Percentiles rank a stretch among this genome's conserved stretches.
phyloP scores from a whole-genome alignment of 1,140 invertebrate genomes.

The Eupeodes corollae region DNA sequence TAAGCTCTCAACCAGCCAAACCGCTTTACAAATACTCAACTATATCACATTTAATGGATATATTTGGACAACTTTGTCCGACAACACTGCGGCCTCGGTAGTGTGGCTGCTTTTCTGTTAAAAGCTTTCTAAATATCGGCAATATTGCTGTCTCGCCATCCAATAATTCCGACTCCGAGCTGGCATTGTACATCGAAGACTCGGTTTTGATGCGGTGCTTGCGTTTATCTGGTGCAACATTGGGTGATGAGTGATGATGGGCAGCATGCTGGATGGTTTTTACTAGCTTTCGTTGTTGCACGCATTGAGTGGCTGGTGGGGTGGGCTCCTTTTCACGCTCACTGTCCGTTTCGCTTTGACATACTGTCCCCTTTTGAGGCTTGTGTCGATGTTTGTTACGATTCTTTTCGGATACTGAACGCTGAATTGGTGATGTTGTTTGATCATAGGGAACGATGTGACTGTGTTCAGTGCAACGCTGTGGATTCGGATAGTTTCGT shows the following conservation, averaged over 20 bases:
- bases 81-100: conserved; percentile 32
- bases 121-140: conserved; percentile 80
- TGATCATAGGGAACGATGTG: conserved; percentile 28
- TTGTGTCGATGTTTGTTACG: conserved; percentile 36
- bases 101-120: conserved; percentile 55
- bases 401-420: conserved; percentile 49
- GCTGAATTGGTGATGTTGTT: conserved; percentile 42
- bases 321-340: conserved; percentile 37
- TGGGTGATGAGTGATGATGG: conserved; percentile 35
- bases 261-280: conserved; percentile 33
- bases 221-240: conserved; percentile 32
- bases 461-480: conserved; percentile 31
- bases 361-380: conserved; percentile 41
- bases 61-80: conserved; percentile 82
- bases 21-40: conserved; percentile 76
- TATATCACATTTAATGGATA: conserved; percentile 91
- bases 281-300: conserved; percentile 24
- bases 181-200: conserved; percentile 59
- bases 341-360: conserved; percentile 41
- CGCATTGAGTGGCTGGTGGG: conserved; percentile 18
- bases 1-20: neutral
- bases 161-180: conserved; percentile 71
- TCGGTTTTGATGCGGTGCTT: conserved; percentile 31
- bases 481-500: conserved; percentile 31
- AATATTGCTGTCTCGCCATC: conserved; percentile 65